Conservation (phyloP, 2,797 vertebrate species). For the Poeciliopsis gracilis region DNA sequence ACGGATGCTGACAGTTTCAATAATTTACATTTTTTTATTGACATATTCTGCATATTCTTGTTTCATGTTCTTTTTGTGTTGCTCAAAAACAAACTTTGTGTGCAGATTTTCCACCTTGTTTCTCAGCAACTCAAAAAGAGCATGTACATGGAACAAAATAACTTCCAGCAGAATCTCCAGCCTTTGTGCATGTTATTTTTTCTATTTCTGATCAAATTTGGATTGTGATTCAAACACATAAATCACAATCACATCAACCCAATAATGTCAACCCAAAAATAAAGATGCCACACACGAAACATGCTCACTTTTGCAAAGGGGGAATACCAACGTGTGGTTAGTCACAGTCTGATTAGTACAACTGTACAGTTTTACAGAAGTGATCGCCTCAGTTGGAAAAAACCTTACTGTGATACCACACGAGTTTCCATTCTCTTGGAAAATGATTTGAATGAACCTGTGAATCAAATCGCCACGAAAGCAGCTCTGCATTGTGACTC, state of each 20-base stretch:
- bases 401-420: conserved; percentile 5
- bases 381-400: background rate
- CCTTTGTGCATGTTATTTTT: background rate
- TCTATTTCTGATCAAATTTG: background rate
- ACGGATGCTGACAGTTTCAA: too few species aligned
- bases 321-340: conserved; percentile 9
- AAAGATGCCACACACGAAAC: too few species aligned
- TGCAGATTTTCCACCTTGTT: background rate
- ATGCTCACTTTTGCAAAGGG: background rate
- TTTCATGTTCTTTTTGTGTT: background rate
- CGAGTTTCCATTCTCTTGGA: background rate
- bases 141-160: background rate
- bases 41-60: too few species aligned
- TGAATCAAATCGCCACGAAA: conserved; percentile 13
- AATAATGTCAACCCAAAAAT: background rate
- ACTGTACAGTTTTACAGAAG: background rate
- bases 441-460: conserved; percentile 15
- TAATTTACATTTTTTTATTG: background rate
- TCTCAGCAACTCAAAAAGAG: background rate
- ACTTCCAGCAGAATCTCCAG: background rate
- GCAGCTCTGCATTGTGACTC: conserved; percentile 30
- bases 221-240: background rate
- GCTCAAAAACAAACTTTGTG: background rate
- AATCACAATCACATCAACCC: background rate
- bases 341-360: conserved; percentile 46